Conservation (phyloP, 2,113 vertebrate species). For the Propithecus coquereli region DNA sequence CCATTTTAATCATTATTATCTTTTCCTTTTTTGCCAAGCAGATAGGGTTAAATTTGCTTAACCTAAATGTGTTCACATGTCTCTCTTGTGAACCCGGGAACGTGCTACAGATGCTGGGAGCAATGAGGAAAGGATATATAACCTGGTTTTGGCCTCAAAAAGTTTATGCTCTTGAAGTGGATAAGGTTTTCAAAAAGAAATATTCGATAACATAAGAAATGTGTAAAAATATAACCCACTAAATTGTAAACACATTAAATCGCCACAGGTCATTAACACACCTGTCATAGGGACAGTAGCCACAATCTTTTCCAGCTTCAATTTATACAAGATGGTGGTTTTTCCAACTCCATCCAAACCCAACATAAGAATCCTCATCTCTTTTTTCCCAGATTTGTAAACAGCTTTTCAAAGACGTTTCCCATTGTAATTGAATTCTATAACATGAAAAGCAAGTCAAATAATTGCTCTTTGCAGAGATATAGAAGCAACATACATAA, state of each 20-base stretch:
- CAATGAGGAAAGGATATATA: background rate
- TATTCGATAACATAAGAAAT: background rate
- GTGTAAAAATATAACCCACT: background rate
- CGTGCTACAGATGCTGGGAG: background rate
- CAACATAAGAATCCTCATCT: constrained; percentile 92
- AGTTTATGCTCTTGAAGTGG: background rate
- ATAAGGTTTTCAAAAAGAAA: background rate
- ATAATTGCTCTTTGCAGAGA: background rate
- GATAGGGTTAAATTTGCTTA: background rate
- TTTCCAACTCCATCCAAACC: constrained; percentile 91
- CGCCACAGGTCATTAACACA: constrained; percentile 48
- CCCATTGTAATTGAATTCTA: constrained; percentile 82
- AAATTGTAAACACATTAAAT: background rate
- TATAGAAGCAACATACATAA: background rate
- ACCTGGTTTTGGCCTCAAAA: background rate
- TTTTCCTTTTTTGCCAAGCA: background rate
- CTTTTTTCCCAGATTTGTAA: constrained; percentile 86
- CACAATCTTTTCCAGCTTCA: constrained; percentile 91
- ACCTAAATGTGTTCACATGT: background rate
- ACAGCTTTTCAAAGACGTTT: constrained; percentile 85
- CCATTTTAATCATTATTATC: background rate
- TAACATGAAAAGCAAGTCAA: constrained; percentile 39
- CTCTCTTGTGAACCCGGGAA: background rate
- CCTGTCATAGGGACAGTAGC: constrained; percentile 91
- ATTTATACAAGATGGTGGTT: constrained; percentile 92